A percentile compares a stretch with the other conserved stretches of the same genome.
Conservation (phyloP, 2,113 vertebrate species). For the Glaucomys volans region DNA sequence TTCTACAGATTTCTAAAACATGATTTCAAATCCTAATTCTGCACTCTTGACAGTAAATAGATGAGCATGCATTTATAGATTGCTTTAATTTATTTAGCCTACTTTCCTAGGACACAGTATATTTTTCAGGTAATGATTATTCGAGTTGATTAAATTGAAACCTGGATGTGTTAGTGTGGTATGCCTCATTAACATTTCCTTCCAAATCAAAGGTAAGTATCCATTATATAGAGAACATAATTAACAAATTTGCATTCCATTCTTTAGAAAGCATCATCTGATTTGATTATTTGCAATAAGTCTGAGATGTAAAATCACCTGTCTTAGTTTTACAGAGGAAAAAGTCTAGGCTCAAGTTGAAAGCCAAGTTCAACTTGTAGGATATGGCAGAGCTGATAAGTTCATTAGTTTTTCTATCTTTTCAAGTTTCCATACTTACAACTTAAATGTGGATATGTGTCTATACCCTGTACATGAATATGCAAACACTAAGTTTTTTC, state of each 20-base stretch:
- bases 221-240: neutral
- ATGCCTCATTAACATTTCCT: neutral
- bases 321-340: slow-evolving; percentile 37
- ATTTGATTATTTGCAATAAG: slow-evolving; percentile 4
- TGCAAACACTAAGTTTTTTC: neutral
- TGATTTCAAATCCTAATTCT: neutral
- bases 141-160: no score
- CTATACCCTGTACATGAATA: neutral
- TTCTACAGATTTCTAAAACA: neutral
- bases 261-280: neutral
- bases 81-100: slow-evolving; percentile 16
- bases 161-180: neutral
- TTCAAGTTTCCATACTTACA: neutral
- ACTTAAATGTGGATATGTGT: neutral
- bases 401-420: neutral
- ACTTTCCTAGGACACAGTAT: neutral
- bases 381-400: neutral
- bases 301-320: neutral
- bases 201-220: slow-evolving; percentile 5
- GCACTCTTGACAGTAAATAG: neutral
- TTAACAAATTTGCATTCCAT: slow-evolving; percentile 6
- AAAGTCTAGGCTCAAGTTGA: neutral
- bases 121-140: slow-evolving; percentile 35
- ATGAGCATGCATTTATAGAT: neutral
- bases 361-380: neutral